These are phyloP conservation scores for Vandiemenella viatica DNA, from an alignment of 2,888 invertebrate genomes.

Conservation along the genomic window DNA sequence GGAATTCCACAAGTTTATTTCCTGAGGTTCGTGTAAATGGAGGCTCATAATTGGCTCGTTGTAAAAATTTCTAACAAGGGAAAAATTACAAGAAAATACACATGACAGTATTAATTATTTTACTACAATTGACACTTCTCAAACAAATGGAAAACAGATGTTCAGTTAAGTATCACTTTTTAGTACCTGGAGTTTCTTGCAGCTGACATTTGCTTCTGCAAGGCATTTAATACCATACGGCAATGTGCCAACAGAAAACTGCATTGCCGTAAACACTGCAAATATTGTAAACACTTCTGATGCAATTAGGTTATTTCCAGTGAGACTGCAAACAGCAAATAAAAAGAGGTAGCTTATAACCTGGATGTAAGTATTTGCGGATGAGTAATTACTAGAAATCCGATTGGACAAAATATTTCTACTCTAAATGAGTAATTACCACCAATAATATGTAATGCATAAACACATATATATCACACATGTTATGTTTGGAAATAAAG, in stretches of 20 bases:
- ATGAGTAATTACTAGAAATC: too few species aligned
- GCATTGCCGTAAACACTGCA: slow-evolving; percentile 30
- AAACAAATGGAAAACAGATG: too few species aligned
- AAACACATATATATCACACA: too few species aligned
- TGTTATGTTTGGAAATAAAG: too few species aligned
- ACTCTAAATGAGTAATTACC: too few species aligned
- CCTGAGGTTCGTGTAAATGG: slow-evolving; percentile 13
- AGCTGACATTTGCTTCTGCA: slow-evolving; percentile 25
- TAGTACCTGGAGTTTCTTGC: slow-evolving; percentile 25
- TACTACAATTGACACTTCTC: too few species aligned
- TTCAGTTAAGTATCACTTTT: too few species aligned
- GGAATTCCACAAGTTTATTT: slow-evolving; percentile 27
- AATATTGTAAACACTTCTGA: slow-evolving; percentile 28
- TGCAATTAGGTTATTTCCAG: slow-evolving; percentile 21
- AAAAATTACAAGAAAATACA: slow-evolving; percentile 2
- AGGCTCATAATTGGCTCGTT: slow-evolving; percentile 26
- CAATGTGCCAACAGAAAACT: slow-evolving; percentile 30
- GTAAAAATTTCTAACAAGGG: slow-evolving; percentile 22
- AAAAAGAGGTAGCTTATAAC: background rate
- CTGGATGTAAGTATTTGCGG: too few species aligned
- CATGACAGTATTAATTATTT: background rate
- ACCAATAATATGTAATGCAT: too few species aligned
- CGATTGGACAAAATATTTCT: too few species aligned
- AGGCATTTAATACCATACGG: slow-evolving; percentile 27
- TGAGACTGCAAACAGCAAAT: slow-evolving; percentile 19